Evolutionary conservation across 2,797 vertebrate species (phyloP).

Genomic region (Tinamus major): DNA sequence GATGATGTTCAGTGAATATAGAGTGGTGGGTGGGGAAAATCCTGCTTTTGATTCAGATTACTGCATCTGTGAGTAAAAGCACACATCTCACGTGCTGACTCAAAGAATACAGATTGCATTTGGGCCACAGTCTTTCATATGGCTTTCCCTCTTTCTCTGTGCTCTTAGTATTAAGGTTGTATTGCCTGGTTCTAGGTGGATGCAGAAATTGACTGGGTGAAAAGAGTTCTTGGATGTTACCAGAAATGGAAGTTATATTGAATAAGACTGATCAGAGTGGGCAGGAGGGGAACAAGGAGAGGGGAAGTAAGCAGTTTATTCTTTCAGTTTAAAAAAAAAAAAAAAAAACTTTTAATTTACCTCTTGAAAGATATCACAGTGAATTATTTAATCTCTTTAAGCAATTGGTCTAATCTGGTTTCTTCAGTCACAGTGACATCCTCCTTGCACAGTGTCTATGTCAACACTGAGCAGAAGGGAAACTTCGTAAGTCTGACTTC

Average conservation of each 20-base stretch:
- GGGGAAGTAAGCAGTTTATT: neutral
- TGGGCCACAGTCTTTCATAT: neutral
- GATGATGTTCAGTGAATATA: neutral
- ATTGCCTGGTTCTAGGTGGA: neutral
- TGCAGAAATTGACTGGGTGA: neutral
- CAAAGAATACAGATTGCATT: neutral
- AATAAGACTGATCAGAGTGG: neutral
- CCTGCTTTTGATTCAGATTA: constrained; percentile 46
- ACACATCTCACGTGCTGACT: neutral
- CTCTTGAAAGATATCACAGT: neutral
- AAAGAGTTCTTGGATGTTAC: neutral
- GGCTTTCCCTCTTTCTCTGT: neutral
- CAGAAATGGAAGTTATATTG: neutral
- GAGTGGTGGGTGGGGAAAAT: constrained; percentile 44
- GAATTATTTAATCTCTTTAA: constrained; percentile 8
- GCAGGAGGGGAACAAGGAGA: neutral
- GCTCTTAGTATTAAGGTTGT: neutral
- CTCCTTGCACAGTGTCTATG: neutral
- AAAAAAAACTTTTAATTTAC: neutral
- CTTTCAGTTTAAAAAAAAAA: neutral
- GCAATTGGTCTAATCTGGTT: neutral
- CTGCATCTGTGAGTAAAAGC: constrained; percentile 41
- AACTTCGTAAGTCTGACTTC: neutral
- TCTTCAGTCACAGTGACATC: neutral
- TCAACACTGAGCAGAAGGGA: neutral